Evolutionary conservation across 2,888 invertebrate species (phyloP).

Genomic region (Leptogaster cylindrica): DNA sequence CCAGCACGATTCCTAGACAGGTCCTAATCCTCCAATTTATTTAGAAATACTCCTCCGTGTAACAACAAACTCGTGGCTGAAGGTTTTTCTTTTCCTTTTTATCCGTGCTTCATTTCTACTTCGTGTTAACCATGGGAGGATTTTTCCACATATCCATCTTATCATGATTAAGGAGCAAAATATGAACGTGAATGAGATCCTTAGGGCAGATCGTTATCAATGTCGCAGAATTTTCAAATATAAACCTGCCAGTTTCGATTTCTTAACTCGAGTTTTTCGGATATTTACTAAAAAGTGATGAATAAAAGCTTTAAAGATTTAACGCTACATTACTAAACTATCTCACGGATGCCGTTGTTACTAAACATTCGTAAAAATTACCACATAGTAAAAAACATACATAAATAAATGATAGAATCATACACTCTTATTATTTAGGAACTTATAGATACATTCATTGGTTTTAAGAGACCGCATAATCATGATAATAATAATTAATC

Average conservation of each 20-base stretch:
- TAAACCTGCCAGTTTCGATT: neutral
- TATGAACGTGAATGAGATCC: neutral
- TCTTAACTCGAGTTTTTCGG: conserved; percentile 1
- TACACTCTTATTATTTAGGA: no score
- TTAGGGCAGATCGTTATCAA: conserved; percentile 2
- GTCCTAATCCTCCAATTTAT: neutral
- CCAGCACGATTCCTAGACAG: neutral
- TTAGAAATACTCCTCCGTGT: neutral
- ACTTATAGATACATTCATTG: no score
- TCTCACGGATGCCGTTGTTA: no score
- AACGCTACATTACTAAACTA: no score
- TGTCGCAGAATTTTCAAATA: neutral
- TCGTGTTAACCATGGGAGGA: neutral
- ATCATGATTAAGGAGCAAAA: conserved; percentile 6
- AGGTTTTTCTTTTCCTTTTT: neutral
- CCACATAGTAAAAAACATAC: no score
- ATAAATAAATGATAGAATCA: no score
- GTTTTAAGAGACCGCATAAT: no score
- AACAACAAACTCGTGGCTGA: neutral
- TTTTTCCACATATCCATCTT: neutral
- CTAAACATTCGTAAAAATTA: no score
- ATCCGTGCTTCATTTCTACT: neutral
- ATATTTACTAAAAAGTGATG: neutral
- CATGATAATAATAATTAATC: no score
- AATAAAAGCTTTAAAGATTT: no score